A percentile compares a stretch with the other conserved stretches of the same genome.
Conservation (phyloP, 2,797 vertebrate species). For the Enteromius fasciolatus region DNA sequence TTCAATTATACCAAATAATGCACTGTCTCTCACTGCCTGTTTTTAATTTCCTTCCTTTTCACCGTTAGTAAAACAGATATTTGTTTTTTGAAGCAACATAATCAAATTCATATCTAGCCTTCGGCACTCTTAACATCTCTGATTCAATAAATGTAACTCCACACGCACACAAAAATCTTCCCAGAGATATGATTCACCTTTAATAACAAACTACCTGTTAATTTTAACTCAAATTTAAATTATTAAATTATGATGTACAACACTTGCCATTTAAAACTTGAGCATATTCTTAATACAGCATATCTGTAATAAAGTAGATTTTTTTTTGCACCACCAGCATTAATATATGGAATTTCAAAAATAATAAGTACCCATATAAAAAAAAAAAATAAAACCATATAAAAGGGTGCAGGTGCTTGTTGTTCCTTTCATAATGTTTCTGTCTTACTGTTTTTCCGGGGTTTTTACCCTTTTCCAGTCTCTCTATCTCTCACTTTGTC, state of each 20-base stretch:
- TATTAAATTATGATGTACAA: background rate
- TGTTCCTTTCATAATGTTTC: slow-evolving; percentile 1
- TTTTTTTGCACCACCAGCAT: background rate
- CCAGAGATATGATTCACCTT: background rate
- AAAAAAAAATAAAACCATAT: slow-evolving; percentile 18
- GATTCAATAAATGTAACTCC: slow-evolving; percentile 27
- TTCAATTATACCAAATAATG: slow-evolving; percentile 37
- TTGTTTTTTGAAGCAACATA: slow-evolving; percentile 72
- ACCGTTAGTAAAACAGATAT: slow-evolving; percentile 69
- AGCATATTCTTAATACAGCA: background rate
- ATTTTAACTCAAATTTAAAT: slow-evolving; percentile 2
- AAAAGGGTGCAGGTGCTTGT: slow-evolving; percentile 5
- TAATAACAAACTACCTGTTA: slow-evolving; percentile 22
- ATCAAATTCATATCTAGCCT: slow-evolving; percentile 66
- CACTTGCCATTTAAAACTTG: background rate
- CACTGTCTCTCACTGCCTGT: background rate
- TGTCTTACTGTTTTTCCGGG: slow-evolving; percentile 1
- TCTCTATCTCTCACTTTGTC: slow-evolving; percentile 22
- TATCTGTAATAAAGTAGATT: background rate
- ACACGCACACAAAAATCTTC: slow-evolving; percentile 4
- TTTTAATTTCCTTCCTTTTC: slow-evolving; percentile 60
- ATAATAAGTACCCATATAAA: background rate
- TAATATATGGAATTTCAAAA: background rate
- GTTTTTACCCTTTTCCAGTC: background rate
- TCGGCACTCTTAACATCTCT: slow-evolving; percentile 20